Conservation (phyloP, 2,113 vertebrate species). For the Tachuris rubrigastra region DNA sequence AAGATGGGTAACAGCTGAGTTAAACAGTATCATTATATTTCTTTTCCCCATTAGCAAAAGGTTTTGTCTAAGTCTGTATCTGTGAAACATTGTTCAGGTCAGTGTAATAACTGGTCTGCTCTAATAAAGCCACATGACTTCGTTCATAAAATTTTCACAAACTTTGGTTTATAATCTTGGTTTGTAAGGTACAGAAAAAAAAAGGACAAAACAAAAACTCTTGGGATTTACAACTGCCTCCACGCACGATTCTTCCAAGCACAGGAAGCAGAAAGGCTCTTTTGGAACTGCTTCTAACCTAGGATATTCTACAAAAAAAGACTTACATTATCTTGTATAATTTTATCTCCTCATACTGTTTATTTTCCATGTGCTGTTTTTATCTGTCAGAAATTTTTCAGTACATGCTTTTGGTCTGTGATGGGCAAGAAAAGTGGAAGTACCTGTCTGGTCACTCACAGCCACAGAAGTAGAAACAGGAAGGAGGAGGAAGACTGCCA, state of each 20-base stretch:
- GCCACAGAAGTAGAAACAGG: conserved; percentile 77
- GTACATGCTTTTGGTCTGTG: not conserved
- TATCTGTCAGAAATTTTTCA: not conserved
- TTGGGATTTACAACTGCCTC: not conserved
- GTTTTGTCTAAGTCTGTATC: not conserved
- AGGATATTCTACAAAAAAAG: not conserved
- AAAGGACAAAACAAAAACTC: not conserved
- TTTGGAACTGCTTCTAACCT: not conserved
- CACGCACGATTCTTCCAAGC: not conserved
- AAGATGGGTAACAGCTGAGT: not conserved
- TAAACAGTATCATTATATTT: not conserved
- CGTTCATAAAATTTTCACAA: not conserved
- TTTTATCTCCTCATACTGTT: not conserved
- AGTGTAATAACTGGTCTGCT: not conserved
- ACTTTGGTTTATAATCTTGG: not conserved
- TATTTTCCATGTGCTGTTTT: not conserved
- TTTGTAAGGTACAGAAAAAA: not conserved
- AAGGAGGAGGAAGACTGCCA: conserved; percentile 69
- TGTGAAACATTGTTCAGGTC: not conserved
- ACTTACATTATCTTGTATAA: not conserved
- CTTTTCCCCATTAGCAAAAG: not conserved
- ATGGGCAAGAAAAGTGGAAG: not conserved
- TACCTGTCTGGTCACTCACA: conserved; percentile 87
- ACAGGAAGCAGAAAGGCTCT: not conserved
- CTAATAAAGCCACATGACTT: not conserved